A percentile compares a stretch with the other conserved stretches of the same genome.
phyloP scores from a whole-genome alignment of 2,888 invertebrate genomes.

The Platycnemis pennipes region DNA sequence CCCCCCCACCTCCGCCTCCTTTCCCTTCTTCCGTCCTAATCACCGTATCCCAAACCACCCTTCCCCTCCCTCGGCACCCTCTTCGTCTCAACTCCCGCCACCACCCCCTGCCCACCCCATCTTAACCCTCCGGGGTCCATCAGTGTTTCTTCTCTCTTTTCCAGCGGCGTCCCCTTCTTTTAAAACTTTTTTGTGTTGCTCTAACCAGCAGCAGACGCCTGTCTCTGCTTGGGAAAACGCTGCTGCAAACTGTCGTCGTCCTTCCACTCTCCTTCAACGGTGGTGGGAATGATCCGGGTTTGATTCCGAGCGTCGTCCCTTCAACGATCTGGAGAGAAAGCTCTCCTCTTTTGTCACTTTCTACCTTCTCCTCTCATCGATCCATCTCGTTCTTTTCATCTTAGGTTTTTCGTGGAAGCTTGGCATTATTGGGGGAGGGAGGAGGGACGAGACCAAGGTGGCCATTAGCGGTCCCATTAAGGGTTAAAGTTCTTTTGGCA shows the following conservation, averaged over 20 bases:
- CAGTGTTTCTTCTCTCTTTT: not conserved
- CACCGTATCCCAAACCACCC: conserved; percentile 23
- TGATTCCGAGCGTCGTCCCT: not conserved
- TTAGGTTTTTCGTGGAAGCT: not conserved
- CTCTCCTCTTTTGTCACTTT: not conserved
- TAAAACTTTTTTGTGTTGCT: not conserved
- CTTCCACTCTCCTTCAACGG: conserved; percentile 34
- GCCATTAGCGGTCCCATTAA: not conserved
- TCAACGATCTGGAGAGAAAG: not conserved
- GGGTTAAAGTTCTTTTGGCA: not conserved
- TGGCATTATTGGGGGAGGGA: not conserved
- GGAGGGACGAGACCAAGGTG: not conserved
- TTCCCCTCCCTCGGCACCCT: not conserved
- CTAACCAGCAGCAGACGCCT: not conserved
- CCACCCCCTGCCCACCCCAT: not conserved
- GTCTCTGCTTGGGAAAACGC: not conserved
- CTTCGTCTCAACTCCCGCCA: not conserved
- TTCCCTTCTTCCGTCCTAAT: not conserved
- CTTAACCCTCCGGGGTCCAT: conserved; percentile 13
- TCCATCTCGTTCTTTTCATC: not conserved
- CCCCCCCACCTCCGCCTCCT: not conserved
- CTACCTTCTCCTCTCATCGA: not conserved
- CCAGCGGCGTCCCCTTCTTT: not conserved
- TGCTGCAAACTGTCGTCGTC: conserved; percentile 3
- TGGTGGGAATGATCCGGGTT: conserved; percentile 38